phyloP scores from a whole-genome alignment of 2,113 vertebrate genomes.

The Desmodus rotundus region DNA sequence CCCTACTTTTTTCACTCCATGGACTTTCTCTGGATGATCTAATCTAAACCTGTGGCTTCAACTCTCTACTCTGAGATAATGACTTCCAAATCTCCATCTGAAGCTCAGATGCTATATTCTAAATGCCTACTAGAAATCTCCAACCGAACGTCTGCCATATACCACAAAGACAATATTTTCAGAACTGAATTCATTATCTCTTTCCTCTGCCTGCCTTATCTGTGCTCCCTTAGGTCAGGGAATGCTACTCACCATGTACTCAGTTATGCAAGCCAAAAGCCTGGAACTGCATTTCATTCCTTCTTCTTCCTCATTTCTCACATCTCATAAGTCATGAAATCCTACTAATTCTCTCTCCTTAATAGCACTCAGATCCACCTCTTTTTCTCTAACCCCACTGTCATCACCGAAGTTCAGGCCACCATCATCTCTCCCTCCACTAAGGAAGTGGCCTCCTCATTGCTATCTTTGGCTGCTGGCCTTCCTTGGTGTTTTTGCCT shows the following conservation, averaged over 20 bases:
- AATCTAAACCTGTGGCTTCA: not conserved
- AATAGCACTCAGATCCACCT: not conserved
- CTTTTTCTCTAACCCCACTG: not conserved
- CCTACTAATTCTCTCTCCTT: not conserved
- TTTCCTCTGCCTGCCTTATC: not conserved
- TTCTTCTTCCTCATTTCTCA: not conserved
- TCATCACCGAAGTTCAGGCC: not conserved
- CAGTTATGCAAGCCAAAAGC: not conserved
- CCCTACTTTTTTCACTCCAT: not conserved
- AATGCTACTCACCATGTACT: not conserved
- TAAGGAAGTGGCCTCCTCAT: not conserved
- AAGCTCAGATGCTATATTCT: not conserved
- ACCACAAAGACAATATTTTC: not conserved
- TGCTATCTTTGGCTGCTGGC: not conserved
- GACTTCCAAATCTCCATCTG: not conserved
- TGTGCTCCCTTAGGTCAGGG: not conserved
- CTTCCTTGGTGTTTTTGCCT: not conserved
- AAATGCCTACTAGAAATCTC: not conserved
- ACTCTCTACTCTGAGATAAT: not conserved
- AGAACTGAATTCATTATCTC: not conserved
- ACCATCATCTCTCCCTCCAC: not conserved
- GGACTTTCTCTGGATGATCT: not conserved
- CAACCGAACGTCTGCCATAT: not conserved
- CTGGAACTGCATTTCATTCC: not conserved
- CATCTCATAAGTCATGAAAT: not conserved